Base-by-base conservation (phyloP, 2,113 vertebrate species). In the Dendropsophus ebraccatus region DNA sequence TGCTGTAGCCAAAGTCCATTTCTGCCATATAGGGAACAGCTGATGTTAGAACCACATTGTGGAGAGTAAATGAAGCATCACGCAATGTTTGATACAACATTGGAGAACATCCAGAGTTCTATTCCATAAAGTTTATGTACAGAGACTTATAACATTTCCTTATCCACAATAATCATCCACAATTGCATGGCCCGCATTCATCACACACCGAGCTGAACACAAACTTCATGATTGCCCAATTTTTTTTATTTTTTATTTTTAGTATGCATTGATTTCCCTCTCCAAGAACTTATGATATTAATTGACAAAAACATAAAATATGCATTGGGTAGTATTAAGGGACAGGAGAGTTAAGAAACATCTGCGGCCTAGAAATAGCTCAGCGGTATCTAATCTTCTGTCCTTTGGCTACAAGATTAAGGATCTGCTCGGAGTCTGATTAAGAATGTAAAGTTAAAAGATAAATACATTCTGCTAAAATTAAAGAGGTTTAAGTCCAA, bases 401-500 rank as follows among this genome's bases (percentile, higher is more conserved):
- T 92, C 91, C 94, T 92, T 90, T 93, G 90, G 88, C 93, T 91
- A 92, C 83, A 9, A 95, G 95, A 97, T 97, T 97, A 97, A 93
- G 95, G 94, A 94, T 94, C 93, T 92, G 87, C 93, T 94, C 89
- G 94, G 94, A 92, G 96, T 96, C 89, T 96, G 95, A 97, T 97
- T 96, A 97, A 96, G 94, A 96, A 95, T 88, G 88, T 93, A 94
- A 95, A 94, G 94, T 96, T 94, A 94, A 92, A 94, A 95, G 96
- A 97, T 97, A 96, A 96, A 96, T 91, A 91, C 90, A 87, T 87
- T 91, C 52, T 91, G 95, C 93, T 92, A 93, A 97, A 97, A 97
- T 97, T 95, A 95, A 96, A 96, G 94, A 94, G 95, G 93, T 96
- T 97, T 96, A 93, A 94, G 87, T 91, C 90, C 94, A 96, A 95